Percentiles rank a stretch among this genome's conserved stretches.
These are phyloP conservation scores for Anoncus sp. DNA, from an alignment of 2,888 invertebrate genomes.

Conservation along the genomic window DNA sequence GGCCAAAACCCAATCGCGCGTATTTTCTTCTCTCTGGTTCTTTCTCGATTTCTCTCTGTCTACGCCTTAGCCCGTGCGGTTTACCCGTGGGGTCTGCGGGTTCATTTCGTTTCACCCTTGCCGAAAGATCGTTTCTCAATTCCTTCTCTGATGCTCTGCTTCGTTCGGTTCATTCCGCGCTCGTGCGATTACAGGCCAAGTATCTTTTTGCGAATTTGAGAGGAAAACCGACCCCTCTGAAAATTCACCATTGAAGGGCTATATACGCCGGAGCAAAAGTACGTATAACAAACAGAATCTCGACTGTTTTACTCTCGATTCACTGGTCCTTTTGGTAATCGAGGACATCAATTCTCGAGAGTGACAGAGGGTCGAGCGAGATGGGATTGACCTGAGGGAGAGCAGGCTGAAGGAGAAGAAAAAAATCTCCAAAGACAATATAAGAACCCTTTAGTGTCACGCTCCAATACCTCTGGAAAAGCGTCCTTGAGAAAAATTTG, in stretches of 20 bases:
- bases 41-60: neutral
- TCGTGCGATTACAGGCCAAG: neutral
- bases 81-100: conserved; percentile 37
- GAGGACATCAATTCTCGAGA: conserved; percentile 15
- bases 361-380: neutral
- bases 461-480: conserved; percentile 32
- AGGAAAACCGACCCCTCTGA: conserved; percentile 37
- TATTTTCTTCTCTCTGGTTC: conserved; percentile 17
- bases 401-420: conserved; percentile 11
- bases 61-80: conserved; percentile 12
- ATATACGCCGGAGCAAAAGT: too few species aligned
- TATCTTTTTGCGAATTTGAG: conserved; percentile 11
- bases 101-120: conserved; percentile 55
- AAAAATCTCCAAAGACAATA: conserved; percentile 44
- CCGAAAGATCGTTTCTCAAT: conserved; percentile 43
- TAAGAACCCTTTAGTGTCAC: conserved; percentile 41
- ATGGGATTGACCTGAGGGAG: neutral
- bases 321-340: conserved; percentile 35
- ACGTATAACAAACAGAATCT: conserved; percentile 10
- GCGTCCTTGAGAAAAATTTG: conserved; percentile 43
- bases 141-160: conserved; percentile 7
- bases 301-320: conserved; percentile 40
- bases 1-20: conserved; percentile 27
- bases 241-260: conserved; percentile 28
- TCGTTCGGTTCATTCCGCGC: conserved; percentile 25